Percentiles rank a stretch among this genome's conserved stretches.
Evolutionary conservation across 1,140 invertebrate species (phyloP).

Genomic region (Phortica variegata): DNA sequence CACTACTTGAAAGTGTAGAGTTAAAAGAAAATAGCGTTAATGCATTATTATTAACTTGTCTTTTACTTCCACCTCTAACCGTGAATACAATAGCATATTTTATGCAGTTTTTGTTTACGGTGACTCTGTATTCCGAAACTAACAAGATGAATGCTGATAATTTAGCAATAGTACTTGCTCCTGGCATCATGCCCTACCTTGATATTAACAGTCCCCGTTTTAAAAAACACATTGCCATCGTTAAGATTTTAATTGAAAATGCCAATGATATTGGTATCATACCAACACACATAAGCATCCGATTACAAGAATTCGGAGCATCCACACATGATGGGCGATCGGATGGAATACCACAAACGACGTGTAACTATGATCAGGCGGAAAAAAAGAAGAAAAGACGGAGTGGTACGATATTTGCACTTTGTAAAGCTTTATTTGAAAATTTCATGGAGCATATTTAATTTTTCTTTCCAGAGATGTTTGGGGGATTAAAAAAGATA

Average conservation of each 20-base stretch:
- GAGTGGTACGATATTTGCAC: conserved; percentile 77
- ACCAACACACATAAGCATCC: conserved; percentile 61
- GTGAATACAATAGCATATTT: conserved; percentile 70
- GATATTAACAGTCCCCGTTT: conserved; percentile 63
- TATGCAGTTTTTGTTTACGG: conserved; percentile 66
- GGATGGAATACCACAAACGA: no score
- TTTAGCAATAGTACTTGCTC: conserved; percentile 77
- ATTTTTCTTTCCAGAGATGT: conserved; percentile 64
- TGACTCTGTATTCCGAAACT: conserved; percentile 63
- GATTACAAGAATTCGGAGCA: no score
- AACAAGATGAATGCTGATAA: conserved; percentile 83
- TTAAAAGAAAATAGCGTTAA: conserved; percentile 38
- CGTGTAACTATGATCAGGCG: no score
- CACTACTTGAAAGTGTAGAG: conserved; percentile 70
- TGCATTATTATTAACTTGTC: conserved; percentile 63
- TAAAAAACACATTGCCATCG: conserved; percentile 65
- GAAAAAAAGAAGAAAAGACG: conserved; percentile 71
- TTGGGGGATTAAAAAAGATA: conserved; percentile 75
- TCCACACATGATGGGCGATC: no score
- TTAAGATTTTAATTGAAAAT: conserved; percentile 76
- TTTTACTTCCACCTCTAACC: conserved; percentile 66
- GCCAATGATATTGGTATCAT: conserved; percentile 71
- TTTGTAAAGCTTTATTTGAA: conserved; percentile 58
- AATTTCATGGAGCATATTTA: conserved; percentile 5
- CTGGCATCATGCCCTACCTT: conserved; percentile 78